Conservation (phyloP, 1,140 invertebrate species). For the Drosophila subobscura region DNA sequence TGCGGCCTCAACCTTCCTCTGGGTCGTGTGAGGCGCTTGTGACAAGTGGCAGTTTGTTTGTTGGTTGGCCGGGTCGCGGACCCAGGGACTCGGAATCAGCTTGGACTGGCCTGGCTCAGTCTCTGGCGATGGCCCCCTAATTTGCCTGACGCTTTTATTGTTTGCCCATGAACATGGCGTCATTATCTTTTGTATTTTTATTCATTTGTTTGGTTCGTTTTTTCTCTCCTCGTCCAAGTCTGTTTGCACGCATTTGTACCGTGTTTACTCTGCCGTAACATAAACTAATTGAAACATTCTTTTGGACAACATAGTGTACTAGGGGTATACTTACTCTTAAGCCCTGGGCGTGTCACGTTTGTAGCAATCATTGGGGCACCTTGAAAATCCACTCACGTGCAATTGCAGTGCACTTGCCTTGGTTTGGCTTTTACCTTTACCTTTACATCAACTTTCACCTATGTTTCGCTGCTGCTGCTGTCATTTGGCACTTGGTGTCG, state of each 20-base stretch:
- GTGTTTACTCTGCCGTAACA: slow-evolving; percentile 69
- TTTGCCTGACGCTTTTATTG: slow-evolving; percentile 68
- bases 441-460: slow-evolving; percentile 13
- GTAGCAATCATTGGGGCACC: slow-evolving; percentile 45
- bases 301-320: slow-evolving; percentile 2
- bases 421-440: slow-evolving; percentile 13
- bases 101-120: slow-evolving; percentile 3
- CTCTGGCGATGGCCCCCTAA: slow-evolving; percentile 54
- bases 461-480: slow-evolving; percentile 10
- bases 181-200: slow-evolving; percentile 55
- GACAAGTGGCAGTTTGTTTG: slow-evolving; percentile 77
- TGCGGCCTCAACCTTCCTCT: background rate
- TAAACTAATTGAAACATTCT: slow-evolving; percentile 73
- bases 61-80: slow-evolving; percentile 39
- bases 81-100: background rate
- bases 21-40: slow-evolving; percentile 32
- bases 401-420: slow-evolving; percentile 42
- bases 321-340: slow-evolving; percentile 53
- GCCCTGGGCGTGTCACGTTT: slow-evolving; percentile 69
- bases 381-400: slow-evolving; percentile 50
- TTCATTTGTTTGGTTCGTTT: slow-evolving; percentile 5
- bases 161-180: slow-evolving; percentile 51
- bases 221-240: background rate
- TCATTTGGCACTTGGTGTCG: slow-evolving; percentile 46
- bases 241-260: slow-evolving; percentile 79